These are phyloP conservation scores for Bombus vancouverensis DNA, from an alignment of 1,140 invertebrate genomes.

Conservation along the genomic window DNA sequence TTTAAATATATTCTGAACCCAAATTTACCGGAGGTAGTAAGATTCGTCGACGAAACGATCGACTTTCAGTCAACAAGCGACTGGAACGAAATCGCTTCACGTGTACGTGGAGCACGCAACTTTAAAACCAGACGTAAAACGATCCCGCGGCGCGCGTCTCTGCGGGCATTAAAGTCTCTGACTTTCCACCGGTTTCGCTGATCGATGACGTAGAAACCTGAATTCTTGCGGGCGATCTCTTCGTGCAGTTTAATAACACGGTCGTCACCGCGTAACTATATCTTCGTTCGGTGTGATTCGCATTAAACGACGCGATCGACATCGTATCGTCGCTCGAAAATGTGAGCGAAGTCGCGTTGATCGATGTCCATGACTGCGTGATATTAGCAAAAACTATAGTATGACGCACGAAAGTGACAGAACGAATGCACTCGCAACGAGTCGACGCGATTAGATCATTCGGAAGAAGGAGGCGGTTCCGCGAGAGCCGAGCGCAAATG, in stretches of 20 bases:
- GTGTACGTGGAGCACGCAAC: neutral
- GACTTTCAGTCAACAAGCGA: neutral
- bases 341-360: neutral
- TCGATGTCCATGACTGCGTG: neutral
- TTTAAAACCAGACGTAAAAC: conserved; percentile 35
- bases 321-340: neutral
- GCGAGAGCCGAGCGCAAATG: neutral
- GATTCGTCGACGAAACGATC: neutral
- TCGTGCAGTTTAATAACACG: neutral
- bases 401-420: too few relatives aligned
- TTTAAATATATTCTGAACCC: neutral
- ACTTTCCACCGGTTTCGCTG: conserved; percentile 32
- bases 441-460: too few relatives aligned
- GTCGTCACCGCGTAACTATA: conserved; percentile 34
- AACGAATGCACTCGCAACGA: neutral
- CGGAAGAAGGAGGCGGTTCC: neutral
- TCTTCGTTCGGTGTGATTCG: neutral
- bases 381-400: too few relatives aligned
- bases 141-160: conserved; percentile 35
- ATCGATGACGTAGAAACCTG: conserved; percentile 42
- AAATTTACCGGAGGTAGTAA: neutral
- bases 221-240: conserved; percentile 11
- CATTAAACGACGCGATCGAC: neutral
- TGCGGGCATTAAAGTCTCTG: conserved; percentile 65
- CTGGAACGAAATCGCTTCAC: neutral